Evolutionary conservation across 2,888 invertebrate species (phyloP).

Genomic region (Rapana venosa): DNA sequence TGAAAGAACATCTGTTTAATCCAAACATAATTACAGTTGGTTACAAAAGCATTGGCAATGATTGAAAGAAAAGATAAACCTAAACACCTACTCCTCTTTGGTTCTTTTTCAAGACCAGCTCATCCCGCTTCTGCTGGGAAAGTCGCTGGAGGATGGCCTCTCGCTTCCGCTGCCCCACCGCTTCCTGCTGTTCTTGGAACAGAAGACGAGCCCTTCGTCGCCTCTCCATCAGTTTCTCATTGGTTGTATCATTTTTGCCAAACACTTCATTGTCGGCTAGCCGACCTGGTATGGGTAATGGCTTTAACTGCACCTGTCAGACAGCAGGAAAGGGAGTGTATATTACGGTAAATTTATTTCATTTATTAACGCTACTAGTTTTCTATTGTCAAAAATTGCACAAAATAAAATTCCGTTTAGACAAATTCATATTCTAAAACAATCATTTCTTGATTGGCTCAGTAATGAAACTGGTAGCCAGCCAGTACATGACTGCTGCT

Average conservation of each 20-base stretch:
- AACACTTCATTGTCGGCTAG: constrained; percentile 75
- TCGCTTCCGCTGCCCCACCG: constrained; percentile 75
- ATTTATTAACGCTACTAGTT: too few species aligned
- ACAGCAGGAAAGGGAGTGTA: not conserved
- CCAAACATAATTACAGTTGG: too few species aligned
- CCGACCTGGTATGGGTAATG: constrained; percentile 72
- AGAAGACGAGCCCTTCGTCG: constrained; percentile 72
- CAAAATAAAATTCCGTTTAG: too few species aligned
- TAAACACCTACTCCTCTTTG: constrained; percentile 72
- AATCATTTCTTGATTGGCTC: too few species aligned
- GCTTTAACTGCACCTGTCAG: constrained; percentile 74
- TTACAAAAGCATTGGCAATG: too few species aligned
- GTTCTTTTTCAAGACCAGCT: constrained; percentile 71
- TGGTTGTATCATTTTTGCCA: constrained; percentile 77
- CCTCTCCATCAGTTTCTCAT: constrained; percentile 75
- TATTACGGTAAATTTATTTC: too few species aligned
- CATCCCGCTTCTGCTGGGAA: constrained; percentile 76
- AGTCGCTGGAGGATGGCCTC: constrained; percentile 74
- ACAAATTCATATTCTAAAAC: too few species aligned
- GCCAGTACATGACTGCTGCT: too few species aligned
- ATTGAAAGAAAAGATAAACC: not conserved
- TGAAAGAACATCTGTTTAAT: too few species aligned
- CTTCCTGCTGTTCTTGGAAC: constrained; percentile 74
- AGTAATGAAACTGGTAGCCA: too few species aligned
- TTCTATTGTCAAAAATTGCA: too few species aligned